A percentile compares a stretch with the other conserved stretches of the same genome.
phyloP scores from a whole-genome alignment of 2,113 vertebrate genomes.

The Gasterosteus aculeatus region DNA sequence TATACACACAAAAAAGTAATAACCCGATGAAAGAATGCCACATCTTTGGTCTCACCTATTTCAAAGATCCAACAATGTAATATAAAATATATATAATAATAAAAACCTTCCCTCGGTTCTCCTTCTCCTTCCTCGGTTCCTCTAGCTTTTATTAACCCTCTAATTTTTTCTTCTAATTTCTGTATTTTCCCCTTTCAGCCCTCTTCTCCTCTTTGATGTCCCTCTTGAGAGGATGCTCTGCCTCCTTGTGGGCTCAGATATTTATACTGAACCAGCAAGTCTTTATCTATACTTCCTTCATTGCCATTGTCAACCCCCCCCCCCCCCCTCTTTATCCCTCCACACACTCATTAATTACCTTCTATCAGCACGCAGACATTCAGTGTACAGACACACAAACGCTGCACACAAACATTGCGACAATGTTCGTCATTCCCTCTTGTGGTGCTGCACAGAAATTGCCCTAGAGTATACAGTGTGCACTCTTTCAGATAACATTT shows the following conservation, averaged over 20 bases:
- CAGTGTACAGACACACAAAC: slow-evolving; percentile 26
- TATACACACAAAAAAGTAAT: background rate
- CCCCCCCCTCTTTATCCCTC: too few relatives aligned
- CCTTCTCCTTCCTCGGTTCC: background rate
- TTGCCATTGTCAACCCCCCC: slow-evolving; percentile 19
- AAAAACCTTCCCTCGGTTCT: background rate
- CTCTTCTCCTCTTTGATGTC: slow-evolving; percentile 22
- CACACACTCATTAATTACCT: slow-evolving; percentile 30
- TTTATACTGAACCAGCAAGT: slow-evolving; percentile 65
- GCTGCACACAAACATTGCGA: slow-evolving; percentile 20
- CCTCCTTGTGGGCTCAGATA: slow-evolving; percentile 36
- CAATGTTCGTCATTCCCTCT: slow-evolving; percentile 48
- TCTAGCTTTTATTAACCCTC: slow-evolving; percentile 39
- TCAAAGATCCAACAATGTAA: slow-evolving; percentile 10
- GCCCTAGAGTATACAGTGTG: slow-evolving; percentile 70
- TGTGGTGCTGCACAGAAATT: slow-evolving; percentile 28
- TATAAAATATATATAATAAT: background rate
- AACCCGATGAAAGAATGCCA: background rate
- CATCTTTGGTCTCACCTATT: slow-evolving; percentile 20
- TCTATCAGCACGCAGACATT: slow-evolving; percentile 42
- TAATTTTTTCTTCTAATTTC: background rate
- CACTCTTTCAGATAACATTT: slow-evolving; percentile 77
- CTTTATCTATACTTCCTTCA: slow-evolving; percentile 39
- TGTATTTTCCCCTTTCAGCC: background rate
- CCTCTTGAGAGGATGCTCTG: slow-evolving; percentile 35